Percentiles rank a stretch among this genome's conserved stretches.
phyloP scores from a whole-genome alignment of 2,888 invertebrate species.

The Abrostola tripartita region DNA sequence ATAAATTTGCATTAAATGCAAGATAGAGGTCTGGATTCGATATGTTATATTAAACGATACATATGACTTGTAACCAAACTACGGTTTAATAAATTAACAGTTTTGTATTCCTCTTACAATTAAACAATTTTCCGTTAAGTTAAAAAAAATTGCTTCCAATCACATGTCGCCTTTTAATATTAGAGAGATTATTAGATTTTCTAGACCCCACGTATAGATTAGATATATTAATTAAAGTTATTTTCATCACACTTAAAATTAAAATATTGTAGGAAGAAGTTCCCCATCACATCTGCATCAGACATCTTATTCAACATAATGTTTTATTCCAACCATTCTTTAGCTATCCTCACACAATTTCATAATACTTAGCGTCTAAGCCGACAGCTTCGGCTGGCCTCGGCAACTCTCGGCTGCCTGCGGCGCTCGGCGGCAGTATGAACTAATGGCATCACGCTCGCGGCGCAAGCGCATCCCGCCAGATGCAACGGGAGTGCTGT shows the following conservation, averaged over 20 bases:
- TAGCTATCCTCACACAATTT: slow-evolving; percentile 46
- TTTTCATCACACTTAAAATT: not conserved
- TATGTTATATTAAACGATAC: too few species aligned
- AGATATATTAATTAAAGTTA: not conserved
- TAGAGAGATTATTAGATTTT: too few species aligned
- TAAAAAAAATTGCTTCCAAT: too few species aligned
- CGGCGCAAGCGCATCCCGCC: slow-evolving; percentile 54
- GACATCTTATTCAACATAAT: slow-evolving; percentile 39
- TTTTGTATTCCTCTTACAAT: too few species aligned
- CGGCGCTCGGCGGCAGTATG: slow-evolving; percentile 67
- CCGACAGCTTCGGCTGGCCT: slow-evolving; percentile 51
- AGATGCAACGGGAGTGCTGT: slow-evolving; percentile 45
- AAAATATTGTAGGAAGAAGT: not conserved
- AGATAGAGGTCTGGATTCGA: too few species aligned
- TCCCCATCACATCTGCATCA: not conserved
- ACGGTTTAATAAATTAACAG: too few species aligned
- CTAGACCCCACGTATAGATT: too few species aligned
- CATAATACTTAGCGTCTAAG: slow-evolving; percentile 51
- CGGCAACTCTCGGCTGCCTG: slow-evolving; percentile 51
- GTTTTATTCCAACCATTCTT: slow-evolving; percentile 37
- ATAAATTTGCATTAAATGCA: too few species aligned
- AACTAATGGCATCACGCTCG: slow-evolving; percentile 74
- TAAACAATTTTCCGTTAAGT: too few species aligned
- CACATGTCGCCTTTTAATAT: too few species aligned
- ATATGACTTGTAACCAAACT: too few species aligned